Base-by-base conservation (phyloP, 2,888 invertebrate genomes). In the Archaeoteleia sp. region DNA sequence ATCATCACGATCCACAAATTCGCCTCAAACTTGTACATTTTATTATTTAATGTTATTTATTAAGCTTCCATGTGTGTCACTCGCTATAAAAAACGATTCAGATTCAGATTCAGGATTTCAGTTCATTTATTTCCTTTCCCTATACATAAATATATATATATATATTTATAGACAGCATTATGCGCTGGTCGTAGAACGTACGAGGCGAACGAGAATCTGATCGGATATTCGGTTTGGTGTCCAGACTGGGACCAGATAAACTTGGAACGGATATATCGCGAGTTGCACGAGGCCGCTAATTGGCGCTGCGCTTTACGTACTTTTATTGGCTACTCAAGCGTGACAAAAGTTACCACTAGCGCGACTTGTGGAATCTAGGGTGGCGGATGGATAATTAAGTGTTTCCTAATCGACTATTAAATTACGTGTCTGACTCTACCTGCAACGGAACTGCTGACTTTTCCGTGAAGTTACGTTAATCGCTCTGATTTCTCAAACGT, bases 391-490 rank as follows among this genome's bases (percentile, higher is more conserved):
- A 58, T 66, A 66, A 66, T 66, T 66, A 53, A 53, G 53, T 42
- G 30, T 66, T 66, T 66, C 58, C 42, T 58, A 66, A 66, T 66
- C 65, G 58, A 29, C 65, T 42, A 66, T 58, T 58, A 58, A 58
- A 25, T 58, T 53, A 39, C 43, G 14, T 48, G 10, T 43, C 30
- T 30, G 37, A 10, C 25, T 48, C 15, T 29, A 45, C 34, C 43
- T 23, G 29, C 45, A 15, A 34, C 49, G 8, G 10, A 20, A 20
- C 20, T 20, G 32, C 12, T 32, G 32, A 9, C 10, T 40, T 57
- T 58, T 58, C 54, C 40, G 53, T 30, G 25, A 46, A 53, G 39
- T 46, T 27, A 20, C 34, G 25, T 48, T 30, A 42, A 58, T 34
- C 35, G 35, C 43, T 2, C 35, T 9, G 8, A 39, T 29, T 27